phyloP scores from a whole-genome alignment of 92 coral and sea anemone species.

The Siderastrea radians region DNA sequence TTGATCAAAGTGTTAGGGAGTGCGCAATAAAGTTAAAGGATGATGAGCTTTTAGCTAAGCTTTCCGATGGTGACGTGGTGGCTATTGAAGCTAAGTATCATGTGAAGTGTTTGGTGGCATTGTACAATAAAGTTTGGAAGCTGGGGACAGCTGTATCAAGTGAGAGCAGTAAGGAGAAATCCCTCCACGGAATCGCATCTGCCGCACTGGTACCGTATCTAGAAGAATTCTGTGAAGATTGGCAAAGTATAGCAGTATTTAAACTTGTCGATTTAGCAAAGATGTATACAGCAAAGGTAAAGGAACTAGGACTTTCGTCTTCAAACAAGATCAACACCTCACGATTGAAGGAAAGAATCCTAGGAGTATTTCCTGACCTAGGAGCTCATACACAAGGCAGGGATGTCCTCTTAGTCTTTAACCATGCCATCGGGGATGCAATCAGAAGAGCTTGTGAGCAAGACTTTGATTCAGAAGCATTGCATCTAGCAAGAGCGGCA shows the following conservation, averaged over 20 bases:
- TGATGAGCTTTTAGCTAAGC: constrained; percentile 57
- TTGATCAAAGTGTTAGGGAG: constrained; percentile 57
- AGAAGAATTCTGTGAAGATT: constrained; percentile 49
- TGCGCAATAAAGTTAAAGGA: constrained; percentile 50
- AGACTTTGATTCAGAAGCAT: constrained; percentile 64
- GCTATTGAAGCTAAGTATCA: constrained; percentile 68
- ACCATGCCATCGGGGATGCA: constrained; percentile 50
- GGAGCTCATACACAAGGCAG: constrained; percentile 50
- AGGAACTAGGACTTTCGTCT: constrained; percentile 45
- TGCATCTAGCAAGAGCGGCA: constrained; percentile 59
- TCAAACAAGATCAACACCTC: constrained; percentile 46
- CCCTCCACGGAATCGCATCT: constrained; percentile 67
- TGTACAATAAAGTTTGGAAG: constrained; percentile 55
- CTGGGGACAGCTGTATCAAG: constrained; percentile 7
- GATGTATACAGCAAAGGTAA: constrained; percentile 41
- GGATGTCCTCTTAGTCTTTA: constrained; percentile 15
- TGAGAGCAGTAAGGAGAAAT: constrained; percentile 18
- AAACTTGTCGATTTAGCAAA: constrained; percentile 58
- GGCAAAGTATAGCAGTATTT: constrained; percentile 36
- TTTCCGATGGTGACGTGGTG: constrained; percentile 66
- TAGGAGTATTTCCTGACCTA: constrained; percentile 48
- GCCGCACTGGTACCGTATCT: constrained; percentile 58
- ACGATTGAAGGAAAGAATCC: constrained; percentile 60
- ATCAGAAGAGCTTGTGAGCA: constrained; percentile 33
- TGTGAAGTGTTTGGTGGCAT: constrained; percentile 60